Evolutionary conservation across 2,113 vertebrate species (phyloP), one percentile per base, ranked within the genome.

Genomic region (Pachyramphus minor): DNA sequence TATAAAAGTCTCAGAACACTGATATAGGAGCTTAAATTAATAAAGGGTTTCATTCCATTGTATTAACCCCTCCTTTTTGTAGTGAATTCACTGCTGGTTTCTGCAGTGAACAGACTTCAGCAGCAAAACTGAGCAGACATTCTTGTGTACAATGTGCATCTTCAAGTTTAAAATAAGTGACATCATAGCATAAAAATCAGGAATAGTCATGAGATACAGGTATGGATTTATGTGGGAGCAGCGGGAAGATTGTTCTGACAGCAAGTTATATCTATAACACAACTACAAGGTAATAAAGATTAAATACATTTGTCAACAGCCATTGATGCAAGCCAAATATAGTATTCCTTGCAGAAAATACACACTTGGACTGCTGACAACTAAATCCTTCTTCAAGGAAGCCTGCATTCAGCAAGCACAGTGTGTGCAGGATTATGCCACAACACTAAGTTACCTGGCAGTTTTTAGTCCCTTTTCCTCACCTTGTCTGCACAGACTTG

Each of bases 1-100:
- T 30, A 77, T 71, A 31, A 93, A 88, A 71, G 37, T 37, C 79
- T 39, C 72, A 67, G 83, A 86, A 63, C 71, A 75, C 47, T 71
- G 68, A 92, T 86, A 90, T 1, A 88, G 69, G 41, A 88, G 56
- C 37, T 82, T 87, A 55, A 75, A 78, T 85, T 90, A 94, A 90
- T 71, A 75, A 86, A 77, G 7, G 8, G 14, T n/a, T 78, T 90
- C 14, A 44, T 90, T 92, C 45, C 45, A 33, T 59, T 73, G 11
- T 50, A 45, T 75, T 89, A 81, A 82, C n/a, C n/a, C 12, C 22
- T 20, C 14, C 37, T 85, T 79, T 75, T 42, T 6, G 3, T 27
- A 23, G 52, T 18, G 64, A 75, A 66, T 56, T 89, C 22, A 2
- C 14, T 83, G 49, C 41, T 73, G 76, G n/a, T 82, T 71, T 69